Evolutionary conservation across 2,888 invertebrate species (phyloP).

Genomic region (Mantis religiosa): DNA sequence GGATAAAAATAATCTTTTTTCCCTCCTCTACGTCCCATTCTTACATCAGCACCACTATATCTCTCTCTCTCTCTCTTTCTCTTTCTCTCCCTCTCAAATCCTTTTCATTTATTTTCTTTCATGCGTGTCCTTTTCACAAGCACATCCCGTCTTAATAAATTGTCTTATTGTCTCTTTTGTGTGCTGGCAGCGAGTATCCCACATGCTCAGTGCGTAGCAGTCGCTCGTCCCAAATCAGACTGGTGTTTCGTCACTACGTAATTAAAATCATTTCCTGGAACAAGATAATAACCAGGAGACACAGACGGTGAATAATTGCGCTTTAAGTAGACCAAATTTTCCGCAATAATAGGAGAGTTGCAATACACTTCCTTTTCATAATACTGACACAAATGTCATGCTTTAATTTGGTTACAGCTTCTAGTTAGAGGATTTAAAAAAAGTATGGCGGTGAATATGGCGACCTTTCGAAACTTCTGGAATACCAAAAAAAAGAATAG

Average conservation of each 20-base stretch:
- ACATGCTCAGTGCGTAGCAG: no score
- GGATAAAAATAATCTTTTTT: constrained; percentile 21
- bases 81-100: neutral
- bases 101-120: constrained; percentile 25
- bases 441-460: no score
- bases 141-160: constrained; percentile 24
- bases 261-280: constrained; percentile 16
- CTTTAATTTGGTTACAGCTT: neutral
- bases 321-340: neutral
- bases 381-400: neutral
- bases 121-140: constrained; percentile 22
- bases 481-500: no score
- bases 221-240: neutral
- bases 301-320: neutral
- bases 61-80: no score
- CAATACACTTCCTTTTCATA: neutral
- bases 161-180: constrained; percentile 26
- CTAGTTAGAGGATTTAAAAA: no score
- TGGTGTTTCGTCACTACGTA: neutral
- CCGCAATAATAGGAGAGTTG: neutral
- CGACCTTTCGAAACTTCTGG: no score
- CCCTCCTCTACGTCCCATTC: neutral
- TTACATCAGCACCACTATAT: neutral
- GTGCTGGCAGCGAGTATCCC: neutral
- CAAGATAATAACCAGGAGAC: neutral